Conservation (phyloP, 1,140 invertebrate genomes). For the Agrypnia vestita region DNA sequence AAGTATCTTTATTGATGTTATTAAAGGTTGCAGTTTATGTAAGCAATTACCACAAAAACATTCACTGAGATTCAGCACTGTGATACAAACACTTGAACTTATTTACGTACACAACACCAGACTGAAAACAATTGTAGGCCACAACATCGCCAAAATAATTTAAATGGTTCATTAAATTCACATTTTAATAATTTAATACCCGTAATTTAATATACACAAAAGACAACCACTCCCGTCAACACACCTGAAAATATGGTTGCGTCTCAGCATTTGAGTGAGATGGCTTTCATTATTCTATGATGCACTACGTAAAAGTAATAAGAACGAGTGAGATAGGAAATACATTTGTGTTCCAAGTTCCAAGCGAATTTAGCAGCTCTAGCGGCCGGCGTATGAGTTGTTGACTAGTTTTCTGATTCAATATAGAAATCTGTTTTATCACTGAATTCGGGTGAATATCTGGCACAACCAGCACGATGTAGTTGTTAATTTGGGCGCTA, state of each 20-base stretch:
- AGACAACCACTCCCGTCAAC: slow-evolving; percentile 56
- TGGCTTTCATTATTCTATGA: slow-evolving; percentile 54
- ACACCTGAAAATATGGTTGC: slow-evolving; percentile 57
- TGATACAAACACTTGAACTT: slow-evolving; percentile 25
- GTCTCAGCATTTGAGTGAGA: slow-evolving; percentile 55
- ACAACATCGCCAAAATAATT: slow-evolving; percentile 26
- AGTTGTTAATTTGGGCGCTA: no score
- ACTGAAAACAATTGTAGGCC: slow-evolving; percentile 24
- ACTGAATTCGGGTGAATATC: background rate
- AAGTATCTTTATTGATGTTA: slow-evolving; percentile 46
- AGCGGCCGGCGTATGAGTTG: slow-evolving; percentile 39
- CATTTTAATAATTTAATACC: slow-evolving; percentile 55
- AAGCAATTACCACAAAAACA: slow-evolving; percentile 56
- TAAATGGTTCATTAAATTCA: slow-evolving; percentile 48
- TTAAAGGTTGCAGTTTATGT: slow-evolving; percentile 49
- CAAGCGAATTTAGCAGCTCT: slow-evolving; percentile 43
- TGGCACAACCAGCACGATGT: background rate
- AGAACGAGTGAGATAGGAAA: slow-evolving; percentile 50
- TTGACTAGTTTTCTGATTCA: slow-evolving; percentile 36
- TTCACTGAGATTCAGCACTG: slow-evolving; percentile 50
- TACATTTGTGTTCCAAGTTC: slow-evolving; percentile 30
- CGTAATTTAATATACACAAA: slow-evolving; percentile 55
- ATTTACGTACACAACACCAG: slow-evolving; percentile 8
- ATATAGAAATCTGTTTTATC: slow-evolving; percentile 41
- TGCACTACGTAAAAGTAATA: slow-evolving; percentile 49